These are phyloP conservation scores for Myrmecophaga tridactyla DNA, from an alignment of 2,113 vertebrate genomes.

Conservation along the genomic window DNA sequence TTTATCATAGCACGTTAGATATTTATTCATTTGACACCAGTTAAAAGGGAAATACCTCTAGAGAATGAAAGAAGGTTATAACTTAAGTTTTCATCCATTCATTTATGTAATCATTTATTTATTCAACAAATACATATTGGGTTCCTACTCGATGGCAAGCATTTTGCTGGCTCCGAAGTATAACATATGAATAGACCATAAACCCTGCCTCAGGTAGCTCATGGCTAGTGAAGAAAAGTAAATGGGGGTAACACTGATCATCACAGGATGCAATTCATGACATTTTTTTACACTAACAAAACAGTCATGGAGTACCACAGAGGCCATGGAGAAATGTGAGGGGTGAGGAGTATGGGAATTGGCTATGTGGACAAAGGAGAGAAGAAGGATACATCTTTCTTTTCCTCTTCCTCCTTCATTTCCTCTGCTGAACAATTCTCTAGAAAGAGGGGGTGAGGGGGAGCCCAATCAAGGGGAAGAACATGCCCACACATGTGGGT, in stretches of 20 bases:
- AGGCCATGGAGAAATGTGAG: not conserved
- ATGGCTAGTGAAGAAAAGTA: not conserved
- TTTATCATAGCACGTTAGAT: not conserved
- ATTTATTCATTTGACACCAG: not conserved
- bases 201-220: not conserved
- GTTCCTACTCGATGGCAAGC: not conserved
- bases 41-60: not conserved
- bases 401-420: not conserved
- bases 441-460: not conserved
- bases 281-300: not conserved
- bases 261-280: not conserved
- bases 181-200: not conserved
- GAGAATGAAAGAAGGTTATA: not conserved
- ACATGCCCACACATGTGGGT: not conserved
- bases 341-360: not conserved
- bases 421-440: not conserved
- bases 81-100: not conserved
- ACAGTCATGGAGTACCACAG: not conserved
- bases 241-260: not conserved
- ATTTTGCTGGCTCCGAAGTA: not conserved
- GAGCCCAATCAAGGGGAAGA: not conserved
- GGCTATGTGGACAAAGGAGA: not conserved
- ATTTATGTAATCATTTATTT: constrained; percentile 25
- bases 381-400: not conserved
- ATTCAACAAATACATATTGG: not conserved